Conservation (phyloP, 2,113 vertebrate species). For the Macrotis lagotis region DNA sequence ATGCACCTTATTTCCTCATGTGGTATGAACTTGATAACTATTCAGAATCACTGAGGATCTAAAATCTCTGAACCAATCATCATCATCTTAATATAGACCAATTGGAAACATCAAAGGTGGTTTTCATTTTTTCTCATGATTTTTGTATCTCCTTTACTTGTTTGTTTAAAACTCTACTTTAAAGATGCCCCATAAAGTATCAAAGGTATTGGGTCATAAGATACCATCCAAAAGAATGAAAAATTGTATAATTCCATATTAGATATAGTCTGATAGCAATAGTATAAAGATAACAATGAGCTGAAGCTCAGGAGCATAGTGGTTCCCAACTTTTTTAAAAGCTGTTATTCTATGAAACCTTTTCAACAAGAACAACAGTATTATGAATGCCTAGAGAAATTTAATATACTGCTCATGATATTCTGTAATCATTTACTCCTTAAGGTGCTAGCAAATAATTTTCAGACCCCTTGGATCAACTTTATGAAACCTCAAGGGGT, state of each 20-base stretch:
- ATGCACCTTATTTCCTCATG: constrained; percentile 39
- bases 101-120: constrained; percentile 47
- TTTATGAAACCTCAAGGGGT: neutral
- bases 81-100: neutral
- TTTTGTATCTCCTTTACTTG: neutral
- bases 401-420: neutral
- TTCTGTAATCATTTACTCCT: neutral
- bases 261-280: neutral
- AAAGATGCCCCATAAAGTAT: neutral
- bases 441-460: neutral
- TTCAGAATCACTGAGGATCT: constrained; percentile 5
- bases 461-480: neutral
- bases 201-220: neutral
- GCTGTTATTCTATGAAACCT: neutral
- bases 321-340: neutral
- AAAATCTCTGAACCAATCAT: constrained; percentile 41
- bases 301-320: neutral
- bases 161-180: neutral
- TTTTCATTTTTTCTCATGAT: constrained; percentile 36
- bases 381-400: neutral
- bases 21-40: neutral
- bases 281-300: neutral
- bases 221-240: neutral
- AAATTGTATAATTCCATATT: neutral
- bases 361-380: neutral